Percentiles rank a stretch among this genome's conserved stretches.
These are phyloP conservation scores for Caenorhabditis uteleia DNA, from an alignment of 2,888 invertebrate genomes.

Conservation along the genomic window DNA sequence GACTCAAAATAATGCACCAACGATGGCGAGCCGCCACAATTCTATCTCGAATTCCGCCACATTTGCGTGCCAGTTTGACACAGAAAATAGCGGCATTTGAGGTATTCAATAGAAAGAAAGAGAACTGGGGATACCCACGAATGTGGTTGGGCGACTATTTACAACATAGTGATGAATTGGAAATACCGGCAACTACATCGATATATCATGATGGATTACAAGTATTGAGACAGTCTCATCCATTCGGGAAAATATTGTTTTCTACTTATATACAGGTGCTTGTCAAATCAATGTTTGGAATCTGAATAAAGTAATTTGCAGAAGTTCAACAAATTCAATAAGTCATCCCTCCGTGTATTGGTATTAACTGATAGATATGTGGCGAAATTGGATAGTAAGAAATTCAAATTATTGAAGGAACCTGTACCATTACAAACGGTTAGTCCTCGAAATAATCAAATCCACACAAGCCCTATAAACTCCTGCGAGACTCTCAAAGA, in stretches of 20 bases:
- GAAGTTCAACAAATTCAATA: conserved; percentile 72
- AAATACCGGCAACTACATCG: conserved; percentile 22
- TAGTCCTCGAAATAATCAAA: conserved; percentile 2
- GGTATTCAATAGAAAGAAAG: conserved; percentile 77
- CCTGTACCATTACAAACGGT: conserved; percentile 65
- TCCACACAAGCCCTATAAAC: no score
- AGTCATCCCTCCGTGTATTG: conserved; percentile 71
- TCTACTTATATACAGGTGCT: conserved; percentile 52
- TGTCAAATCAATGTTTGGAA: no score
- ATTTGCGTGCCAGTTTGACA: conserved; percentile 39
- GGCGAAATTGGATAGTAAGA: conserved; percentile 72
- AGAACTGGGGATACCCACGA: conserved; percentile 80
- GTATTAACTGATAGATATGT: conserved; percentile 72
- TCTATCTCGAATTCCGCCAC: conserved; percentile 56
- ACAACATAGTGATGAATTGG: conserved; percentile 67
- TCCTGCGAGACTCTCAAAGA: no score
- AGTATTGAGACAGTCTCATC: conserved; percentile 44
- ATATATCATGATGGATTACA: conserved; percentile 48
- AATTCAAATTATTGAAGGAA: conserved; percentile 71
- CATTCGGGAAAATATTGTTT: conserved; percentile 55
- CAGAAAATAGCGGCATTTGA: conserved; percentile 78
- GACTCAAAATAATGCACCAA: conserved; percentile 64
- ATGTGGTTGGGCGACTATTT: conserved; percentile 87
- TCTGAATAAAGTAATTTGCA: no score
- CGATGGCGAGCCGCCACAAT: conserved; percentile 62